Evolutionary conservation across 2,797 vertebrate genomes (phyloP), one percentile per base, ranked within the genome.

Genomic region (Galaxias olidus): DNA sequence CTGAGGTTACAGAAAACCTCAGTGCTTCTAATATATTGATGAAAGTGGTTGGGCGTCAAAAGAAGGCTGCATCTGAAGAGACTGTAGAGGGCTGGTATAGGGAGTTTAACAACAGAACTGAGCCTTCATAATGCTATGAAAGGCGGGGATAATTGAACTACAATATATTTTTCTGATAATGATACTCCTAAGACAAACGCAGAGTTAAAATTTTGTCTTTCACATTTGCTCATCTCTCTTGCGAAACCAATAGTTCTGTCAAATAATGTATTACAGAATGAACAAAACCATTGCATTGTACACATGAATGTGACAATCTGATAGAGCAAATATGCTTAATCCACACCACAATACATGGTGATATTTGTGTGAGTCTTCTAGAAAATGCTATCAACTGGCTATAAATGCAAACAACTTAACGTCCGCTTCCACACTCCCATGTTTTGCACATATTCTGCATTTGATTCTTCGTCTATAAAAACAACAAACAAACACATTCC

Each of bases 381-480:
- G 54, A 14, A 69, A 30, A 51, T n/a, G 44, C 17, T 19, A 40
- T 42, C 50, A 49, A 51, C 57, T 55, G 7, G 41, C 18, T 4
- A 68, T 42, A 50, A 53, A 41, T 5, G 3, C 46, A n/a, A 46
- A 30, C 18, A 17, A 47, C 40, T 56, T 48, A 50, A 57, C 18
- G 55, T 45, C 19, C 30, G 52, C 68, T 19, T 64, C 52, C 53
- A 52, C 48, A 62, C 47, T 46, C 20, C 50, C 43, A 10, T 30
- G 30, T 73, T 74, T 67, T 61, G 44, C 64, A 71, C 67, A 76
- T 67, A 57, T 72, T 68, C 59, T 66, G 65, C 62, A 59, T 62
- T 69, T 73, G 66, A 76, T 75, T 61, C 48, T 45, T 68, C 54
- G 50, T 74, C 72, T 78, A 76, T 75, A 71, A 75, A 65, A 51